Base-by-base conservation (phyloP, 2,113 vertebrate genomes). In the Scolopax mira region DNA sequence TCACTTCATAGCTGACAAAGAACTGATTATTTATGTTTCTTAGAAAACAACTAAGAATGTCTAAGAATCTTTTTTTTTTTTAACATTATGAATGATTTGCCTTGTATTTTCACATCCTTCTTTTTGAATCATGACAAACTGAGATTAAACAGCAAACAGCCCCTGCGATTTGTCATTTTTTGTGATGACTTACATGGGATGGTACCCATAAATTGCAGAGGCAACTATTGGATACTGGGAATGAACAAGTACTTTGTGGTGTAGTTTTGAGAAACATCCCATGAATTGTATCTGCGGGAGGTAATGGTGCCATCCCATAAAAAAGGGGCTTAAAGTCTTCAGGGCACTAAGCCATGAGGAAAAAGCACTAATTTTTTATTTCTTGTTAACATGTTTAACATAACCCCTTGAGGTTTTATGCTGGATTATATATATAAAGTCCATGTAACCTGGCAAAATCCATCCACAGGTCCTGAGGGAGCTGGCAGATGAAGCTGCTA, bases 41-140 rank as follows among this genome's bases (percentile, higher is more conserved):
- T 87, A 41, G 62, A 93, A 96, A 95, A 95, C 77, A 94, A 57
- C 72, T 65, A 86, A 75, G 94, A 93, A 92, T 35, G 18, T 88
- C 89, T 72, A 88, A 88, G 49, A 92, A 89, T 93, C 35, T 97
- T 90, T 87, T 96, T 95, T 97, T 90, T 87, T 96, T 95, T 96
- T 69, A 79, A 74, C 62, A 37, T 90, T 96, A 94, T 46, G 67
- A 93, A 97, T 96, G 46, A 72, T 71, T 69, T 91, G 66, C 19
- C 42, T 77, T 92, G 80, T 72, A 37, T 79, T 92, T 94, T 57
- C 69, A 33, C 54, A 60, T 95, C 9, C 0, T 96, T 97, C 86
- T 88, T 77, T 85, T 60, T 95, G 90, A 93, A 58, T 91, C 65
- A 54, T 93, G 89, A 94, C 88, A 96, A 95, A 91, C 90, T 85